Percentiles rank a stretch among this genome's conserved stretches.
Conservation (phyloP, 2,888 invertebrate genomes). For the Hyposoter didymator region DNA sequence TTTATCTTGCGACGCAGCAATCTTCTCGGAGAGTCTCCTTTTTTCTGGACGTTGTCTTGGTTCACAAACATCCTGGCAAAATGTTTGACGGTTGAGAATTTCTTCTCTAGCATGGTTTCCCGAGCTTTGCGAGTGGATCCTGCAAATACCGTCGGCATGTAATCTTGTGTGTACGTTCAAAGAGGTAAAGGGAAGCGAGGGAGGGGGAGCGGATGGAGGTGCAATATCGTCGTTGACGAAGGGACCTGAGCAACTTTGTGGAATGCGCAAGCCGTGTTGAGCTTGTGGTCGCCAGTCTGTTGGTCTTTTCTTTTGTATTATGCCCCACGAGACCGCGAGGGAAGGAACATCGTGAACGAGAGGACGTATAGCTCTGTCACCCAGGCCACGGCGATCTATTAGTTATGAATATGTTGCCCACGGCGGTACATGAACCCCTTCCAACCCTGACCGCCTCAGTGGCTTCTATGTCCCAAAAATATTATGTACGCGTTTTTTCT, state of each 20-base stretch:
- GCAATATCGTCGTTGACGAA: constrained; percentile 65
- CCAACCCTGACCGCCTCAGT: constrained; percentile 70
- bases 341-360: constrained; percentile 78
- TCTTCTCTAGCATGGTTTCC: not conserved
- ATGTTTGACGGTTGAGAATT: not conserved
- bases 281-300: constrained; percentile 58
- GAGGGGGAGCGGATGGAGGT: constrained; percentile 7
- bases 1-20: no score
- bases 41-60: not conserved
- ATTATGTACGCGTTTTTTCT: constrained; percentile 76
- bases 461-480: constrained; percentile 76
- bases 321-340: constrained; percentile 55
- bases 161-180: constrained; percentile 15
- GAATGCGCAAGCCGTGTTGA: constrained; percentile 78
- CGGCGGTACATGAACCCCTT: constrained; percentile 81
- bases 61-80: not conserved
- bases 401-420: constrained; percentile 84
- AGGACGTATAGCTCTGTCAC: constrained; percentile 84
- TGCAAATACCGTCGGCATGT: constrained; percentile 18
- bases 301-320: constrained; percentile 63
- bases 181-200: not conserved
- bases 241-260: constrained; percentile 74
- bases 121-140: not conserved
- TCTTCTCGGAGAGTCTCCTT: not conserved
- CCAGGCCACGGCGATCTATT: constrained; percentile 82